Percentiles rank a stretch among this genome's conserved stretches.
Conservation (phyloP, 2,797 vertebrate species). For the Betta splendens region DNA sequence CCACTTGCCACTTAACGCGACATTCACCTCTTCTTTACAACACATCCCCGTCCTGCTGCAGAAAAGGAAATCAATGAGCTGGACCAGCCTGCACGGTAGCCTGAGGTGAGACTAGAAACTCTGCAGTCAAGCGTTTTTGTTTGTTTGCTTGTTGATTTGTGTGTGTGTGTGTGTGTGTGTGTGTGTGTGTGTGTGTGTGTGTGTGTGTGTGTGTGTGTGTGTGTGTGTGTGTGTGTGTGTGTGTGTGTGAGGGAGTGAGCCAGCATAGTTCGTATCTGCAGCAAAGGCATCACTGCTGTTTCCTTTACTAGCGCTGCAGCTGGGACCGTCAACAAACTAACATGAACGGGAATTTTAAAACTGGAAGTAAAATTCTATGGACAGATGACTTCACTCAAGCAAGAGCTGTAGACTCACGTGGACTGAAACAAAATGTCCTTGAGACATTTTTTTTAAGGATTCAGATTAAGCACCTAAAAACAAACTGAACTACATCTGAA, state of each 20-base stretch:
- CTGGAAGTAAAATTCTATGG: too few species aligned
- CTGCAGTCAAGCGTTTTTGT: conserved; percentile 45
- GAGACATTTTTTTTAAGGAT: too few species aligned
- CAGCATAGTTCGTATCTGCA: conserved; percentile 40
- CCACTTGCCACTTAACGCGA: conserved; percentile 73
- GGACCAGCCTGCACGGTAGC: conserved; percentile 60
- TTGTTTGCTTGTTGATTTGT: neutral
- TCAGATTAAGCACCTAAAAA: too few species aligned
- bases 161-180: neutral
- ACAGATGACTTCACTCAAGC: too few species aligned
- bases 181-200: too few species aligned
- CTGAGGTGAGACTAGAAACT: conserved; percentile 62
- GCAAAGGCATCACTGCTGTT: neutral
- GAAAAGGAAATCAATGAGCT: conserved; percentile 74
- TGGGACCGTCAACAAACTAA: conserved; percentile 5
- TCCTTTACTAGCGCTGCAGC: neutral
- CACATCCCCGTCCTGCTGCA: conserved; percentile 53
- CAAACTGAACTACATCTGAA: too few species aligned
- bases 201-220: too few species aligned
- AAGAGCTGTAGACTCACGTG: too few species aligned
- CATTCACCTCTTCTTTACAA: conserved; percentile 67
- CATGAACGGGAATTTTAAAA: neutral
- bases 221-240: too few species aligned
- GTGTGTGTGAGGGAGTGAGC: conserved; percentile 17
- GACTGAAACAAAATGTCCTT: too few species aligned